These are phyloP conservation scores for Agrotis clavis DNA, from an alignment of 2,888 invertebrate genomes.

Conservation along the genomic window DNA sequence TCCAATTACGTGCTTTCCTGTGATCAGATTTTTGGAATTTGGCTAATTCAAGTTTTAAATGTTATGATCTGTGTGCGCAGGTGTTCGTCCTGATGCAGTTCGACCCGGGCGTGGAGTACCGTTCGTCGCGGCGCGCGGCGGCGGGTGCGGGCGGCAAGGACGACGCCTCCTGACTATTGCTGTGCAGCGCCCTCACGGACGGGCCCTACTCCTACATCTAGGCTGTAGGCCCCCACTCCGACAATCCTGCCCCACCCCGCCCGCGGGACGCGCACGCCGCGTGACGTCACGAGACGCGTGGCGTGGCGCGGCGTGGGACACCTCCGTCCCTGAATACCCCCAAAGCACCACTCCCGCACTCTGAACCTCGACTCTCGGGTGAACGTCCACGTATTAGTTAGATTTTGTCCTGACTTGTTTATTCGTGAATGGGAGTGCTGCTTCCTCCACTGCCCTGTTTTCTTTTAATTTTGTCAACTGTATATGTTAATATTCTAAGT, in stretches of 20 bases:
- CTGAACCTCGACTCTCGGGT: conserved; percentile 44
- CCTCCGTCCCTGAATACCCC: conserved; percentile 36
- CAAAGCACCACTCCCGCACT: conserved; percentile 58
- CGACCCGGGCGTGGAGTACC: conserved; percentile 99
- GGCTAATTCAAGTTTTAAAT: neutral
- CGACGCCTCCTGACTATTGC: conserved; percentile 99
- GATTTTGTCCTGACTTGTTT: conserved; percentile 53
- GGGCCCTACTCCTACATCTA: conserved; percentile 98
- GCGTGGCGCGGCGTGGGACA: conserved; percentile 40
- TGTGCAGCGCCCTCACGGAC: conserved; percentile 99
- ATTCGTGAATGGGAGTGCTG: conserved; percentile 58
- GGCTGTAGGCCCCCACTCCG: conserved; percentile 79
- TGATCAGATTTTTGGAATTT: neutral
- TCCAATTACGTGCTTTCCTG: neutral
- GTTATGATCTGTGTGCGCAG: conserved; percentile 84
- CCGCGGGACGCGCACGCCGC: conserved; percentile 35
- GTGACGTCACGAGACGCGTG: conserved; percentile 10
- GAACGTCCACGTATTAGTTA: conserved; percentile 60
- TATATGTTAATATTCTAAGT: conserved; percentile 63
- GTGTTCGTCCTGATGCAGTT: conserved; percentile 99
- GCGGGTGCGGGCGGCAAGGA: conserved; percentile 92
- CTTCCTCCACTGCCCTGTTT: conserved; percentile 60
- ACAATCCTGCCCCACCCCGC: conserved; percentile 73
- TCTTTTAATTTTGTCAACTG: conserved; percentile 66
- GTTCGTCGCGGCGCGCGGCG: conserved; percentile 93